Evolutionary conservation across 2,797 vertebrate species (phyloP), one percentile per base, ranked within the genome.

Genomic region (Spinus pinus): DNA sequence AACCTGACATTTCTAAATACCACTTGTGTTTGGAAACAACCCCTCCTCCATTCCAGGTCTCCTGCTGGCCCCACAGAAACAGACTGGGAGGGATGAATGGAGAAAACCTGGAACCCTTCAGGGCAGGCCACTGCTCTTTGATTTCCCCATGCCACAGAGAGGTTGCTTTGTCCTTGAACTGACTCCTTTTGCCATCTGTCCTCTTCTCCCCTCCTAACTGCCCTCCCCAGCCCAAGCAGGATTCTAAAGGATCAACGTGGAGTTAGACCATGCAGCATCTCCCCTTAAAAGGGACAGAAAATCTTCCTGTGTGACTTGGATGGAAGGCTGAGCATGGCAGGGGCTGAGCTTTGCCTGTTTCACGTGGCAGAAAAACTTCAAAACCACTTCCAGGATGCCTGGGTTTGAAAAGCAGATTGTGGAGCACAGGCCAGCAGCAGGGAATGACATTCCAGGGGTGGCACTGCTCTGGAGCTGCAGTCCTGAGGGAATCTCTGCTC

Each of bases 1-100:
- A 93, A 77, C 73, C 66, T 96, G 95, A 75, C 95, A 77, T 84
- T 93, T 94, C 94, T 82, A 93, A 96, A 90, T 65, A 86, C 9
- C 73, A 33, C 44, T 66, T 94, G 30, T 84, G 82, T 78, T 90
- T 91, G 64, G 85, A 54, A 91, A 41, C 77, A 64, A 44, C 95
- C 77, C 81, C 49, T 83, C 66, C 58, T 85, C 47, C 14, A 0
- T 39, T 79, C 79, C 66, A 54, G 89, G 57, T 62, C 85, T 81
- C 6, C 2, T 6, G 30, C 75, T 81, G 85, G 81, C 72, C 86
- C 86, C 33, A 15, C 79, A 46, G 79, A 62, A 49, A 4, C 65
- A 75, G 7, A 6, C 47, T 31, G 66, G 81, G 61, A 49, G 53
- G 50, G 39, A 37, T 22, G 75, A 81, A 33, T 1, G 88, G 42